These are phyloP conservation scores for Semibalanus balanoides DNA, from an alignment of 1,140 invertebrate genomes.

Conservation along the genomic window DNA sequence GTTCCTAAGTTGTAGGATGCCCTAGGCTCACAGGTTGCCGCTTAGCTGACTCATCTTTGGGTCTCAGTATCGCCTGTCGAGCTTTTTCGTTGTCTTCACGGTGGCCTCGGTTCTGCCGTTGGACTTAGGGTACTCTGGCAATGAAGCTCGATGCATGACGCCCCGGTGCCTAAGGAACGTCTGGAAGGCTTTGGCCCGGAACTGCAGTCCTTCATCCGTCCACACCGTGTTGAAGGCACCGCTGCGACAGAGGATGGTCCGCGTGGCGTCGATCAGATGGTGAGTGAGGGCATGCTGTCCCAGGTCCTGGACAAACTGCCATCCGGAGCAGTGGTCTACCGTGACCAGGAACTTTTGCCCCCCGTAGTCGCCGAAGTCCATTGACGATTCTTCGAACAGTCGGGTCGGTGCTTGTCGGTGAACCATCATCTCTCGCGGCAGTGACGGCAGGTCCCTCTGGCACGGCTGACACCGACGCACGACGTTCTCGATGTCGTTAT, in stretches of 20 bases:
- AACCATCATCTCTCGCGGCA: conserved; percentile 15
- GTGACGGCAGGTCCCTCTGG: conserved; percentile 13
- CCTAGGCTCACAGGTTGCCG: too few species aligned
- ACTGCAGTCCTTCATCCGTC: not conserved
- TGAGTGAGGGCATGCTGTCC: not conserved
- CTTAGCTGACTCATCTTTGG: too few species aligned
- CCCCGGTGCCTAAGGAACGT: conserved; percentile 8
- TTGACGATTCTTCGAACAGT: conserved; percentile 23
- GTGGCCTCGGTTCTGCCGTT: conserved; percentile 10
- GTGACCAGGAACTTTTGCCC: conserved; percentile 19
- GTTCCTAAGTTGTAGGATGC: too few species aligned
- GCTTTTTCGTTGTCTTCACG: conserved; percentile 13
- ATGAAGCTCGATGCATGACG: not conserved
- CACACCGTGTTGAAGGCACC: not conserved
- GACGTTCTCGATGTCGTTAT: conserved; percentile 19
- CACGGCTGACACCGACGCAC: conserved; percentile 19
- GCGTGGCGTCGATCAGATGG: not conserved
- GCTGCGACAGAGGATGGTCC: not conserved
- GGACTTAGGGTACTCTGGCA: conserved; percentile 13
- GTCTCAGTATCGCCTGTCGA: not conserved
- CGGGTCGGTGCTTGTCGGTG: conserved; percentile 16
- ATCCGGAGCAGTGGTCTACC: conserved; percentile 20
- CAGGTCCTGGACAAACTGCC: conserved; percentile 8
- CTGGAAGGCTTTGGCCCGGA: not conserved
- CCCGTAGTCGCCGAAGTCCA: conserved; percentile 21